A percentile compares a stretch with the other conserved stretches of the same genome.
These are phyloP conservation scores for Nyctereutes procyonoides DNA, from an alignment of 2,113 vertebrate genomes.

Conservation along the genomic window DNA sequence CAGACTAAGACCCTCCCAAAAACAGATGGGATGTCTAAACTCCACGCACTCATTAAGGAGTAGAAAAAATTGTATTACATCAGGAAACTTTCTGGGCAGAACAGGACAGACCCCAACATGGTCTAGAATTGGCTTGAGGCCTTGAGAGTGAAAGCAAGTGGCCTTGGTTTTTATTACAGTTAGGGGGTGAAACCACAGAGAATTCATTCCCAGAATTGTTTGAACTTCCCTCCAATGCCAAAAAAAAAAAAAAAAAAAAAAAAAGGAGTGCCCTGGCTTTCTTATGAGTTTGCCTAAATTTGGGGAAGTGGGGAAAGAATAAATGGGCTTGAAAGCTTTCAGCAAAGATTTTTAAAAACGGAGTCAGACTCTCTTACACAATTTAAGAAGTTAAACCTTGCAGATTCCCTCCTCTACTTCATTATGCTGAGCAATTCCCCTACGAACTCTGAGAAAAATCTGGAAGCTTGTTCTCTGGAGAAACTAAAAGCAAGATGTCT, in stretches of 20 bases:
- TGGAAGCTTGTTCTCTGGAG: not conserved
- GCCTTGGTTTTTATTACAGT: not conserved
- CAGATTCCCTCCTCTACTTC: not conserved
- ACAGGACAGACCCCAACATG: not conserved
- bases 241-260: not conserved
- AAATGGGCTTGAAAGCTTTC: not conserved
- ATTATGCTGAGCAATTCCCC: not conserved
- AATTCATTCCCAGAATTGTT: not conserved
- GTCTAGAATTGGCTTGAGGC: not conserved
- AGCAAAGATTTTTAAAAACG: not conserved
- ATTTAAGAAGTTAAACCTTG: not conserved
- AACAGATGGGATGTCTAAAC: not conserved
- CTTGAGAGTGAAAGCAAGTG: not conserved
- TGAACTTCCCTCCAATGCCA: not conserved
- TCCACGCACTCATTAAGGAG: not conserved
- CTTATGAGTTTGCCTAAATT: not conserved
- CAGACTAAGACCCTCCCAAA: not conserved
- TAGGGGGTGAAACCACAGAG: not conserved
- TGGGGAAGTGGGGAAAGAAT: not conserved
- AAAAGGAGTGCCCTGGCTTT: not conserved
- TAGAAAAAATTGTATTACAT: not conserved
- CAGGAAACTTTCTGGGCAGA: not conserved
- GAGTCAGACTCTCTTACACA: not conserved
- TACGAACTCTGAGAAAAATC: not conserved
- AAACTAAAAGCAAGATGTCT: slow-evolving; percentile 22